Base-by-base conservation (phyloP, 1,140 invertebrate genomes). In the Aphaenogaster floridana region DNA sequence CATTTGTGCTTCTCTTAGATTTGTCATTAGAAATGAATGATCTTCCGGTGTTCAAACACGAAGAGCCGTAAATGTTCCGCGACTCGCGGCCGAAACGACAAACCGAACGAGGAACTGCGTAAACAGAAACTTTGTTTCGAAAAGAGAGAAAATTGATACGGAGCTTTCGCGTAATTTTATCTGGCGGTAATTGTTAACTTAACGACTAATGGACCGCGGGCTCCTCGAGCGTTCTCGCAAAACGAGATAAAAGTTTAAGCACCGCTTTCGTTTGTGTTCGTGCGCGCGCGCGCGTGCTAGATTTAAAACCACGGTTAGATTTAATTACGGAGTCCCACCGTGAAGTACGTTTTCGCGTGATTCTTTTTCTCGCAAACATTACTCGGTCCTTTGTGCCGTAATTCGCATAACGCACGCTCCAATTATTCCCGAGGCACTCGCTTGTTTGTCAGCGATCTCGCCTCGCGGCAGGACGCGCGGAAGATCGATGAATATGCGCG, bases 401-500 rank as follows among this genome's bases (percentile, higher is more conserved):
- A 83, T 81, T 42, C 54, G 80, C 69, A 54, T 76, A 84, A 76
- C 69, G 17, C 79, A 84, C 42, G 68, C 28, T 74, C 80, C 69
- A 76, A 84, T 84, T 84, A 72, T 74, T 63, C 13, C 21, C 54
- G 54, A 76, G 54, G 17, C 69, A 17, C 7, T 36, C 42, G 68
- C 17, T n/a, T 48, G 69, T 74, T 84, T 81, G 64, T 48, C 79
- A 57, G 52, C 54, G 68, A 83, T 83, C 68, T 83, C 54, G 57
- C n/a, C 34, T 52, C 77, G 64, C 3, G 39, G 76, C 48, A 50
- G 54, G 17, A 61, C 54, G 69, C 45, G 54, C 59, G 28, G 9
- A 28, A 81, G 50, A 84, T 84, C 80, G 69, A 84, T 84, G 54
- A 84, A 48, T 63, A 74, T 84, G 80, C 80, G 80, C 80, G 80